Evolutionary conservation across 2,113 vertebrate species (phyloP).

Genomic region (Phyllopteryx taeniolatus): DNA sequence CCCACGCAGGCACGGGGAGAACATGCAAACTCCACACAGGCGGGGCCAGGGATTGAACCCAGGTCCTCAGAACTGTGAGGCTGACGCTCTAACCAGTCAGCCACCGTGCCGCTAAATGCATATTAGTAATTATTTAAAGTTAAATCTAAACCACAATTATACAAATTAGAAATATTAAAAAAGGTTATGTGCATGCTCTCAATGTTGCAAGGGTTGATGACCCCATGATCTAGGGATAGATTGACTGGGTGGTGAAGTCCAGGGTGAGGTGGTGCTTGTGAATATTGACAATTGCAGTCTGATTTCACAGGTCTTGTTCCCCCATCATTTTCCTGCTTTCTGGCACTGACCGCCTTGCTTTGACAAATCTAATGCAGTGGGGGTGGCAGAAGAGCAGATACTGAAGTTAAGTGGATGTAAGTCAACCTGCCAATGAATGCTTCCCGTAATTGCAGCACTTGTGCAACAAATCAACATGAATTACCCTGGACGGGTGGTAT

Average conservation of each 20-base stretch:
- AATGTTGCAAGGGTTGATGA: not conserved
- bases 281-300: constrained; percentile 66
- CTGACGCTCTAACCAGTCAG: no score
- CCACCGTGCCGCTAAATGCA: no score
- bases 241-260: constrained; percentile 1
- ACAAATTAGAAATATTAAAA: not conserved
- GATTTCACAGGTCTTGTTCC: constrained; percentile 55
- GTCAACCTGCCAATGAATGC: constrained; percentile 72
- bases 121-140: no score
- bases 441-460: constrained; percentile 66
- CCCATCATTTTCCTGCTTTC: constrained; percentile 33
- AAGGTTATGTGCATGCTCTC: not conserved
- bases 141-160: not conserved
- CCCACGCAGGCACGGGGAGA: no score
- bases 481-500: constrained; percentile 54
- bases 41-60: no score
- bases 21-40: no score
- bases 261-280: constrained; percentile 33
- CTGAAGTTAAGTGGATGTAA: constrained; percentile 70
- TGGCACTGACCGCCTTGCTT: constrained; percentile 54
- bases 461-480: constrained; percentile 74
- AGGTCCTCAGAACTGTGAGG: no score
- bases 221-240: not conserved
- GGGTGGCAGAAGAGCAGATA: constrained; percentile 62
- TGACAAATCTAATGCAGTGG: constrained; percentile 68